Evolutionary conservation across 2,888 invertebrate species (phyloP).

Genomic region (Ophioninae sp.): DNA sequence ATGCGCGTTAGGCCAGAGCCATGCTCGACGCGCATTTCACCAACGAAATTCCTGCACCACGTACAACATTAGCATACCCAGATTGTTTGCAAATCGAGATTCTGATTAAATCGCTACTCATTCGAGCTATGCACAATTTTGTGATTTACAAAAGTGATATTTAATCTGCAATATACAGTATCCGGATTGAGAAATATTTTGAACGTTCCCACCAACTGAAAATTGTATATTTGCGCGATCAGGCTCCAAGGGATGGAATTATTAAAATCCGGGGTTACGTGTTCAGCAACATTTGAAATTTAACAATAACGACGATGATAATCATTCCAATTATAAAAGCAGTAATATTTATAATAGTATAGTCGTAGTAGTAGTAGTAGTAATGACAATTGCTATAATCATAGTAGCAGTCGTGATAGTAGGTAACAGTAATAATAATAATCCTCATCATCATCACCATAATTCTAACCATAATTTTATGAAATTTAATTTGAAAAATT

Average conservation of each 20-base stretch:
- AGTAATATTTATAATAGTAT: too few species aligned
- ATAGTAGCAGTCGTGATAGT: too few species aligned
- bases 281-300: too few species aligned
- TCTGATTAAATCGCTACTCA: slow-evolving; percentile 1
- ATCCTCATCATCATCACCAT: too few species aligned
- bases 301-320: too few species aligned
- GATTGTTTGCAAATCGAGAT: slow-evolving; percentile 26
- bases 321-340: too few species aligned
- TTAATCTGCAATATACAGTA: background rate
- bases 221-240: background rate
- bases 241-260: background rate
- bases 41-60: slow-evolving; percentile 11
- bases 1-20: slow-evolving; percentile 18
- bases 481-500: too few species aligned
- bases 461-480: too few species aligned
- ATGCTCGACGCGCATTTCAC: slow-evolving; percentile 10
- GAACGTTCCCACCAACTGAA: background rate
- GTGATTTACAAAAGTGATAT: background rate
- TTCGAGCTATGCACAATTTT: background rate
- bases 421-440: too few species aligned
- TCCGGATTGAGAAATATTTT: background rate
- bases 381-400: too few species aligned
- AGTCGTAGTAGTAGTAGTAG: too few species aligned
- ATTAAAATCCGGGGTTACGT: background rate
- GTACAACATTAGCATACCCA: slow-evolving; percentile 8